Conservation (phyloP, 1,140 invertebrate species). For the Littorina saxatilis region DNA sequence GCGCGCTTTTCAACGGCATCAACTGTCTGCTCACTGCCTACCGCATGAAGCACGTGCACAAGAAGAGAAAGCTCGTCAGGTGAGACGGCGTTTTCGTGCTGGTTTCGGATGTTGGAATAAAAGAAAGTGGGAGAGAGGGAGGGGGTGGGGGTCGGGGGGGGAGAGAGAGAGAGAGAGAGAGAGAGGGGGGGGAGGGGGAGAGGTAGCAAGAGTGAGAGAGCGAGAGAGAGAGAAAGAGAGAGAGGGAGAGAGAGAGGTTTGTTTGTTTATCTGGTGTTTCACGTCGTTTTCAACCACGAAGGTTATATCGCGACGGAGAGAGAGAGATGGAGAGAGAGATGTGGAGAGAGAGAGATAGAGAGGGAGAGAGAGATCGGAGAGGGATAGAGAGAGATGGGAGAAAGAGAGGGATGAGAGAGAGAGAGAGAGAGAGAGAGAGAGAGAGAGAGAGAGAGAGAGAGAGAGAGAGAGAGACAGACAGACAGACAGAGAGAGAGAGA, state of each 20-base stretch:
- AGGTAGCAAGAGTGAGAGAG: neutral
- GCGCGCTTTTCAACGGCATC: constrained; percentile 93
- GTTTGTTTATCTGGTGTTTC: no score
- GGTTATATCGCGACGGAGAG: no score
- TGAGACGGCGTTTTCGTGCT: constrained; percentile 28
- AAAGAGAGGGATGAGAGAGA: neutral
- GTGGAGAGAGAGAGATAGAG: no score
- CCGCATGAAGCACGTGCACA: constrained; percentile 82
- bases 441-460: no score
- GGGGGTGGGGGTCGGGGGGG: neutral
- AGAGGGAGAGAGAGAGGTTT: no score
- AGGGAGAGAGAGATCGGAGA: no score
- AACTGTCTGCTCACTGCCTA: constrained; percentile 93
- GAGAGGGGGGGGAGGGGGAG: neutral
- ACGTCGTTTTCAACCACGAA: no score
- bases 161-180: neutral
- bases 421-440: neutral
- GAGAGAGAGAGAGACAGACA: no score
- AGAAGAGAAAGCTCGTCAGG: constrained; percentile 59
- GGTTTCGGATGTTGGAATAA: no score
- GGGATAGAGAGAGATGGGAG: no score
- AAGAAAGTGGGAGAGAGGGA: neutral
- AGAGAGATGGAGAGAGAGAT: no score
- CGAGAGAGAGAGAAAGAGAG: neutral
- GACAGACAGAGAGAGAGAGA: no score